Conservation (phyloP, 2,797 vertebrate genomes). For the Pantherophis alleghaniensis region DNA sequence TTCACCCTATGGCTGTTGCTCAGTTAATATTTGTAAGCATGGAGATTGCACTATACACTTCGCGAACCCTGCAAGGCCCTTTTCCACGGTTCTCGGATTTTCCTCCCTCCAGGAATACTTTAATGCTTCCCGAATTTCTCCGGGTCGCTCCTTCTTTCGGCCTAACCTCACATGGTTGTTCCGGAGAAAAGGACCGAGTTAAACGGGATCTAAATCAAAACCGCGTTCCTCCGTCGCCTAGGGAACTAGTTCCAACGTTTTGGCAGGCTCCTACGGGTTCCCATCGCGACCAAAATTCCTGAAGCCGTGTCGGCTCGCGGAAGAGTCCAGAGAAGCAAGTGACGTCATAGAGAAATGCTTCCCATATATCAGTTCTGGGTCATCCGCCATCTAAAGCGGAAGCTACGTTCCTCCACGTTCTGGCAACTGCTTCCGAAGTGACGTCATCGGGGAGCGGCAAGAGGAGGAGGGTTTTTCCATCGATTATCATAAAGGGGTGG, state of each 20-base stretch:
- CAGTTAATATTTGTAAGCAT: neutral
- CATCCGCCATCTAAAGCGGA: too few relatives aligned
- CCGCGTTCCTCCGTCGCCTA: conserved; percentile 17
- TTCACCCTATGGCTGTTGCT: neutral
- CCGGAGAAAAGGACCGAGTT: neutral
- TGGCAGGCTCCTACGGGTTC: neutral
- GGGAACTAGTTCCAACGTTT: neutral
- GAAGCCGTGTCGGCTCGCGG: neutral
- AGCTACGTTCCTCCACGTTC: neutral
- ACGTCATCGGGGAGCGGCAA: neutral
- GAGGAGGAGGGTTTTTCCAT: neutral
- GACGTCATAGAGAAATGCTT: neutral
- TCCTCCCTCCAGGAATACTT: neutral
- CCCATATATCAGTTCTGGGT: neutral
- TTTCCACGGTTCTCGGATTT: too few relatives aligned
- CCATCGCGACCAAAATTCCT: neutral
- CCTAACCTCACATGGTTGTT: neutral
- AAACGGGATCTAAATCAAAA: neutral
- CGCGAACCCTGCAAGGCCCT: neutral
- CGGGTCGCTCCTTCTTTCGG: neutral
- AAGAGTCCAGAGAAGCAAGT: neutral
- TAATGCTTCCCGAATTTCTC: neutral
- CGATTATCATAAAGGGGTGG: neutral
- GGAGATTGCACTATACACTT: too few relatives aligned
- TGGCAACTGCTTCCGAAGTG: neutral